A percentile compares a stretch with the other conserved stretches of the same genome.
Evolutionary conservation across 2,888 invertebrate genomes (phyloP).

Genomic region (Amiota minor): DNA sequence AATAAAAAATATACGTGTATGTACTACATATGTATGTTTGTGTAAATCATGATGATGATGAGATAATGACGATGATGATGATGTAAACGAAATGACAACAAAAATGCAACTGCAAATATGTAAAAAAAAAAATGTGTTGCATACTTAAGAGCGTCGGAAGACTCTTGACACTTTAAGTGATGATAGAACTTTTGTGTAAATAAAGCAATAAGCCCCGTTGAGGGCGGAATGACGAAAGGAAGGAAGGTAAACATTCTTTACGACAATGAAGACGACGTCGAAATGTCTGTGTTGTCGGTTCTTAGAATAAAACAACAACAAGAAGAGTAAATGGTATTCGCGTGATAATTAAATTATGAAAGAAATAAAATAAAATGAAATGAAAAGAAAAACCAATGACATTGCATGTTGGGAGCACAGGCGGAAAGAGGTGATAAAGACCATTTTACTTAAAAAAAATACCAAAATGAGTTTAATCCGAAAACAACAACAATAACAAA

Average conservation of each 20-base stretch:
- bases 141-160: constrained; percentile 52
- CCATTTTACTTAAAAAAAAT: neutral
- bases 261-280: constrained; percentile 50
- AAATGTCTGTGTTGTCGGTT: constrained; percentile 28
- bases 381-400: constrained; percentile 15
- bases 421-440: neutral
- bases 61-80: neutral
- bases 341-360: constrained; percentile 49
- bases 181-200: too few species aligned
- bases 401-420: neutral
- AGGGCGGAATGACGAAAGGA: constrained; percentile 20
- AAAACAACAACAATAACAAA: neutral
- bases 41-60: neutral
- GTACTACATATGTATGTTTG: too few species aligned
- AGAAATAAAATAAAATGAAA: neutral
- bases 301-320: constrained; percentile 24
- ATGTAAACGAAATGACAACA: neutral
- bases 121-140: constrained; percentile 56
- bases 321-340: constrained; percentile 34
- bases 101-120: constrained; percentile 33
- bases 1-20: too few species aligned
- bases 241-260: constrained; percentile 14
- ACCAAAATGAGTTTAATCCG: neutral
- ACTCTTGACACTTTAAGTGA: too few species aligned
- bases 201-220: neutral